Conservation (phyloP, 2,888 invertebrate genomes). For the Standfussiana lucernea region DNA sequence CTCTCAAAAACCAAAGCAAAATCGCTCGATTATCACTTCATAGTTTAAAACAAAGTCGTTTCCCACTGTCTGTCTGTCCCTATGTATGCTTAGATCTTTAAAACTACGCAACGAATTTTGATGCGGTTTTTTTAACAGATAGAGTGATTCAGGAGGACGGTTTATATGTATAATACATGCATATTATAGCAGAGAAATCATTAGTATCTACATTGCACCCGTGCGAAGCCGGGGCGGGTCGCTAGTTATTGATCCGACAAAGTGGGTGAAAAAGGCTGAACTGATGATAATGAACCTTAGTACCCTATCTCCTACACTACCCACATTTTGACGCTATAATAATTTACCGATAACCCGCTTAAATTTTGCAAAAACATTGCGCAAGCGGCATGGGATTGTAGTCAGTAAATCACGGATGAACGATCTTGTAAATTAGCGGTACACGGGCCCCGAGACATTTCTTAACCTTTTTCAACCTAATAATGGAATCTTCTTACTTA, state of each 20-base stretch:
- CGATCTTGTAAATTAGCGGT: conserved; percentile 38
- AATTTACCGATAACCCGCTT: conserved; percentile 57
- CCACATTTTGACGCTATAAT: conserved; percentile 39
- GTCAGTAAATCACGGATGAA: conserved; percentile 61
- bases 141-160: no score
- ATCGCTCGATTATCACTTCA: background rate
- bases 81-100: no score
- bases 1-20: background rate
- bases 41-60: no score
- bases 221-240: no score
- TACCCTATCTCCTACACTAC: conserved; percentile 46
- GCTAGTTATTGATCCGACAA: background rate
- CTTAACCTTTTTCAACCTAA: conserved; percentile 49
- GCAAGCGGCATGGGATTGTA: conserved; percentile 38
- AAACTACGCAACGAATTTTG: no score
- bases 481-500: conserved; percentile 24
- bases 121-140: no score
- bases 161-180: no score
- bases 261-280: background rate
- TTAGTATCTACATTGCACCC: no score
- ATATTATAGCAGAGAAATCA: no score
- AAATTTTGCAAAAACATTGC: conserved; percentile 63
- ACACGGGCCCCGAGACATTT: conserved; percentile 27
- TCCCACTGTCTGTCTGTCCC: no score
- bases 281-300: no score